Evolutionary conservation across 2,113 vertebrate species (phyloP).

Genomic region (Saimiri boliviensis): DNA sequence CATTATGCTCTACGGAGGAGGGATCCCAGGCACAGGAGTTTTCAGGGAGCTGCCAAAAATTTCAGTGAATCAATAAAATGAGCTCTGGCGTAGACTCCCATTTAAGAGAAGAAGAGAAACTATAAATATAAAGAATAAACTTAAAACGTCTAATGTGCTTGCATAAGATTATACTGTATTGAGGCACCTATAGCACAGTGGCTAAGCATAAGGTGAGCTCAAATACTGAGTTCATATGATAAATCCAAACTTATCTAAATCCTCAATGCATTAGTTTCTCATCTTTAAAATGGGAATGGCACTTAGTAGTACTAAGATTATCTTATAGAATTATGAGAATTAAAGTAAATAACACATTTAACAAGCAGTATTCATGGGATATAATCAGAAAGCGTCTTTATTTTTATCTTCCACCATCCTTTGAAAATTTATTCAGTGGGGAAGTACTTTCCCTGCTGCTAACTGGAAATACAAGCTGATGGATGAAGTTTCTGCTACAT

Average conservation of each 20-base stretch:
- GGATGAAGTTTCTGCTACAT: not conserved
- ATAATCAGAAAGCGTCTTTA: not conserved
- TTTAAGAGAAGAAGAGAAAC: not conserved
- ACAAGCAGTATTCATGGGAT: not conserved
- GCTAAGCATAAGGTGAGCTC: not conserved
- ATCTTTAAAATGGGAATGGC: not conserved
- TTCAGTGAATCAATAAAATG: not conserved
- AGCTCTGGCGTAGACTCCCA: not conserved
- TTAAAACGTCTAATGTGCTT: not conserved
- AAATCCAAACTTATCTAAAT: not conserved
- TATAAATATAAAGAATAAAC: not conserved
- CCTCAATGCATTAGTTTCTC: not conserved
- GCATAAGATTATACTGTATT: not conserved
- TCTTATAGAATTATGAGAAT: not conserved
- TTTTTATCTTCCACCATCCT: not conserved
- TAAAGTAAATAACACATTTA: not conserved
- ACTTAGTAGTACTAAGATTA: not conserved
- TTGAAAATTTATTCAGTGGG: not conserved
- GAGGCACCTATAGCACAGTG: not conserved
- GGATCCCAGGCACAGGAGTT: not conserved
- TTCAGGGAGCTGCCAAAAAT: not conserved
- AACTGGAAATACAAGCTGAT: not conserved
- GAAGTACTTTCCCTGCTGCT: not conserved
- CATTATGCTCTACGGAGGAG: not conserved
- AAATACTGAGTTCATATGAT: not conserved